These are phyloP conservation scores for Hyposoter didymator DNA, from an alignment of 2,888 invertebrate species.

Conservation along the genomic window DNA sequence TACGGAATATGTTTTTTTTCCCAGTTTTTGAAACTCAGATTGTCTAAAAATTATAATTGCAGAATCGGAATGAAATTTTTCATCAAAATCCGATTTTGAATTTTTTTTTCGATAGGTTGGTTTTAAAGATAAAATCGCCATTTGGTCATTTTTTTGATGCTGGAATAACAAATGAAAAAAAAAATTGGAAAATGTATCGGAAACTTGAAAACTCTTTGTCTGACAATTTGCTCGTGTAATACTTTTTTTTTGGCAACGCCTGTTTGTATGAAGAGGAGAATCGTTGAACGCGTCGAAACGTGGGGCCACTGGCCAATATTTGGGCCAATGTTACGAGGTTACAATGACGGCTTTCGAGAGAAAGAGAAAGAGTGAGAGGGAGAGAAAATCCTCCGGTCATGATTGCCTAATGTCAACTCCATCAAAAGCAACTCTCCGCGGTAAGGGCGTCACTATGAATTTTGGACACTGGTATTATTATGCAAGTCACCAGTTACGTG, in stretches of 20 bases:
- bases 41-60: background rate
- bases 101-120: background rate
- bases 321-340: slow-evolving; percentile 80
- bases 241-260: background rate
- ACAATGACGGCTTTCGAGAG: slow-evolving; percentile 60
- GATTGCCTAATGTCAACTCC: slow-evolving; percentile 64
- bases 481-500: slow-evolving; percentile 25
- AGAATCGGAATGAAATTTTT: background rate
- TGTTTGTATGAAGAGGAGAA: background rate
- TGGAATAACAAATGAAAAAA: background rate
- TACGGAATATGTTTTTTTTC: background rate
- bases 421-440: slow-evolving; percentile 21
- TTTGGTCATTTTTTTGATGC: too few relatives aligned
- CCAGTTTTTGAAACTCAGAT: background rate
- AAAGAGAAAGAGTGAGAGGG: slow-evolving; percentile 42
- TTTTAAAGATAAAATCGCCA: background rate
- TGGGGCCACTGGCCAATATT: slow-evolving; percentile 81
- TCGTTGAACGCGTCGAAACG: slow-evolving; percentile 54
- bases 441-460: slow-evolving; percentile 35
- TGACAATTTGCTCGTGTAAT: background rate
- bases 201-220: background rate
- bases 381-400: background rate
- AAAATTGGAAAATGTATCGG: background rate
- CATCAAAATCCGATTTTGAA: background rate
- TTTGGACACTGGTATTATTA: slow-evolving; percentile 33